Base-by-base conservation (phyloP, 2,113 vertebrate species). In the Tyrannus savana region DNA sequence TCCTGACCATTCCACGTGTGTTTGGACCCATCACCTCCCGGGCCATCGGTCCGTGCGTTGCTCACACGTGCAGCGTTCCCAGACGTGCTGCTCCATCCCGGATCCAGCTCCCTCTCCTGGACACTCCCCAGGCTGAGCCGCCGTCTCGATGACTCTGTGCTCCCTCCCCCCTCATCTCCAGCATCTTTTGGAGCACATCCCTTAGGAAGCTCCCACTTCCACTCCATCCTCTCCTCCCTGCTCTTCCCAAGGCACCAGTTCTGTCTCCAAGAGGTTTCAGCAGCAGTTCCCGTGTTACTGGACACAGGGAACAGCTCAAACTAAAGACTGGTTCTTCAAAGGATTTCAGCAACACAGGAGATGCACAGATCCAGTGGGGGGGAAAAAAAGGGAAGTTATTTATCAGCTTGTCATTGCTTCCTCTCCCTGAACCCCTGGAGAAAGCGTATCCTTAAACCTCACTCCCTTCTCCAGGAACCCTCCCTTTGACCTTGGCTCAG, bases 31-130 rank as follows among this genome's bases (percentile, higher is more conserved):
- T 33, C 23, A 0, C 74, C 39, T 49, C 33, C 25, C 46, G 24
- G 0, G 3, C 27, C 39, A 37, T 55, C 10, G 14, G 55, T 31
- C 31, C 0, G 8, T 11, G 37, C 4, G 19, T 14, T 19, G 74
- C 74, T 72, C 69, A 8, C 63, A 42, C 3, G 1, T 5, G 47
- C 83, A 7, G 74, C 25, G 0, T 30, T 46, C 85, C 72, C 11
- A 42, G 67, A 17, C 2, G 2, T 35, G 52, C 31, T 41, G 76
- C 67, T 87, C 67, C 13, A 1, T 21, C 73, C 95, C 1, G 2
- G 66, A 83, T 33, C 75, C 93, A 42, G 95, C 93, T 96, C 93
- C 93, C 90, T 89, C 95, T 93, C 93, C 93, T 89, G 90, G 95
- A 90, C 71, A 14, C 71, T 88, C 17, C 79, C 71, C 87, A n/a